Conservation (phyloP, 2,113 vertebrate genomes). For the Halichoeres trimaculatus region DNA sequence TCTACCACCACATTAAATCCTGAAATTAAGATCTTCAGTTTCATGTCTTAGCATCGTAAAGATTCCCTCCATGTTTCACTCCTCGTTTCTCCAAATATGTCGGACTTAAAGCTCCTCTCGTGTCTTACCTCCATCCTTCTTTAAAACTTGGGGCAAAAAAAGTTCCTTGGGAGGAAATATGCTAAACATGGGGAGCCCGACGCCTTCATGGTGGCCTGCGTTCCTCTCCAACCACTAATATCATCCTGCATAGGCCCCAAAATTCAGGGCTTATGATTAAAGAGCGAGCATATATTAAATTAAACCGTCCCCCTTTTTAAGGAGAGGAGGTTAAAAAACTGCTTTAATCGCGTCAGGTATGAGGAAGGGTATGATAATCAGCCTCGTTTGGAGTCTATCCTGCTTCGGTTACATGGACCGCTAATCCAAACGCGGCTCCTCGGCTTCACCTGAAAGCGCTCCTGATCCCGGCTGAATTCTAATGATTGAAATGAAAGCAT, state of each 20-base stretch:
- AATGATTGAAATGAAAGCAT: slow-evolving; percentile 79
- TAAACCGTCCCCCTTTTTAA: slow-evolving; percentile 63
- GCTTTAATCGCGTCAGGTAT: slow-evolving; percentile 78
- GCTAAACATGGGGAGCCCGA: slow-evolving; percentile 47
- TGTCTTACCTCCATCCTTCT: slow-evolving; percentile 4
- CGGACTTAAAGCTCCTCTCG: neutral
- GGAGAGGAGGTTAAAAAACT: slow-evolving; percentile 62
- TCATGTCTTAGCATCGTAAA: neutral
- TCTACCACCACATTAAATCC: too few relatives aligned
- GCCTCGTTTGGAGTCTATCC: slow-evolving; percentile 70
- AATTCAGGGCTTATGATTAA: slow-evolving; percentile 78
- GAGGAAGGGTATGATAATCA: slow-evolving; percentile 78
- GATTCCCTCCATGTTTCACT: neutral
- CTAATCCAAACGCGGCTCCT: slow-evolving; percentile 78
- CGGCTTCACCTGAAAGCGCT: slow-evolving; percentile 73
- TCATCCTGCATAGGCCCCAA: slow-evolving; percentile 52
- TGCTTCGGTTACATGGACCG: slow-evolving; percentile 43
- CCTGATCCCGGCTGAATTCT: slow-evolving; percentile 77
- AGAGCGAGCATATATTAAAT: slow-evolving; percentile 83
- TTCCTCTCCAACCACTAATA: slow-evolving; percentile 53
- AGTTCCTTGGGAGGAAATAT: slow-evolving; percentile 30
- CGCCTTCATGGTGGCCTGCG: slow-evolving; percentile 40
- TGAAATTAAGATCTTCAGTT: too few relatives aligned
- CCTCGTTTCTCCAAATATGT: neutral
- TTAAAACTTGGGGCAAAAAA: slow-evolving; percentile 16